These are phyloP conservation scores for Syngnathus floridae DNA, from an alignment of 2,113 vertebrate genomes.

Conservation along the genomic window DNA sequence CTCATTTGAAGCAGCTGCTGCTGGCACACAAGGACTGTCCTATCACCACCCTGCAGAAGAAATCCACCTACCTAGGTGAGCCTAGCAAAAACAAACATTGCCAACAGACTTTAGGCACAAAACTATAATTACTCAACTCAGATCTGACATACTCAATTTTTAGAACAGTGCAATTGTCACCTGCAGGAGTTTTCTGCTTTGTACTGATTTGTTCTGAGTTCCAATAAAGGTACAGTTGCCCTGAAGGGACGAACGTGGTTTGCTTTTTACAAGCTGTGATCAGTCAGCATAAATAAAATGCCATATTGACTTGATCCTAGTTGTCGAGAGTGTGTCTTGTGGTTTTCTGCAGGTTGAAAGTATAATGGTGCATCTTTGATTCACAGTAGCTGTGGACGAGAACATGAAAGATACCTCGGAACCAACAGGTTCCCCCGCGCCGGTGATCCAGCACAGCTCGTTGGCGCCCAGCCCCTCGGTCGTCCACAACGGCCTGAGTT, in stretches of 20 bases:
- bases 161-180: too few species aligned
- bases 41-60: conserved; percentile 93
- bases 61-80: conserved; percentile 76
- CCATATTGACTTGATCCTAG: too few species aligned
- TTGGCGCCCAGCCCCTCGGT: conserved; percentile 68
- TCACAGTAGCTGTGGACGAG: conserved; percentile 74
- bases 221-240: neutral
- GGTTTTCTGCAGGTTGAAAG: neutral
- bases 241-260: neutral
- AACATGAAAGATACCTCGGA: conserved; percentile 87
- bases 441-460: conserved; percentile 92
- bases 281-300: neutral
- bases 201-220: too few species aligned
- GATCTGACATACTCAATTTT: too few species aligned
- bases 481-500: conserved; percentile 80
- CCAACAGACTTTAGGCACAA: neutral
- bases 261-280: neutral
- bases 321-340: too few species aligned
- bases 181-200: too few species aligned
- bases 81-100: neutral
- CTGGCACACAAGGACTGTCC: conserved; percentile 98
- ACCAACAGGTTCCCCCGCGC: conserved; percentile 82
- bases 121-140: neutral
- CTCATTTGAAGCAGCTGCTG: conserved; percentile 94
- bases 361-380: conserved; percentile 1